Base-by-base conservation (phyloP, 2,888 invertebrate species). In the Drosophila kuntzei region DNA sequence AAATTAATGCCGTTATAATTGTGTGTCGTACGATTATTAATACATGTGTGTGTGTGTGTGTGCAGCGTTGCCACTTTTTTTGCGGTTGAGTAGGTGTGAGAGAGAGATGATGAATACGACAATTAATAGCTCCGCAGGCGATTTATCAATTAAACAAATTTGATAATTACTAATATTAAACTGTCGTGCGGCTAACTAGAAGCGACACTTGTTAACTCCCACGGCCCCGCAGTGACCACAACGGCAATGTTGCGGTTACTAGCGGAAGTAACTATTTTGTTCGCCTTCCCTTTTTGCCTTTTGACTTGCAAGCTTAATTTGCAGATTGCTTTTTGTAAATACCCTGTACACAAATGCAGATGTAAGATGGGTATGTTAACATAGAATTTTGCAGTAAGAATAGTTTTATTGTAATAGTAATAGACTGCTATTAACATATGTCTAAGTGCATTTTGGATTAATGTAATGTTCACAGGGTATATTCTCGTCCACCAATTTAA, bases 241-340 rank as follows among this genome's bases (percentile, higher is more conserved):
- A 32, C 36, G 59, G 41, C 34, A 41, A 44, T 49, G 62, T 29
- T 63, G 69, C 58, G 65, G 65, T 36, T 63, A 51, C 55, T 49
- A 73, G 71, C 90, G 90, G 90, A 90, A 88, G 83, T 79, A 76
- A 74, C 82, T 89, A 90, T 89, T 88, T 90, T 90, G 88, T 66
- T 70, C 62, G 84, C 69, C 76, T 72, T 74, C 72, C 58, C 76
- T 62, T 62, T 66, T 71, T 61, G 57, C 41, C 51, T 49, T 65
- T 73, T 63, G 32, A 47, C 44, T 63, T 46, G 71, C 63, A 46
- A 61, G 81, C 87, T 76, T 79, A 79, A 83, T 85, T 82, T 82
- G 86, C 75, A 70, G 64, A 50, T 62, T 47, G 50, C 54, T 76
- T 64, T 72, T 62, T 54, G 34, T 54, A 29, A 20, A 53, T 77